phyloP scores from a whole-genome alignment of 2,113 vertebrate genomes.

The Mustela nigripes region DNA sequence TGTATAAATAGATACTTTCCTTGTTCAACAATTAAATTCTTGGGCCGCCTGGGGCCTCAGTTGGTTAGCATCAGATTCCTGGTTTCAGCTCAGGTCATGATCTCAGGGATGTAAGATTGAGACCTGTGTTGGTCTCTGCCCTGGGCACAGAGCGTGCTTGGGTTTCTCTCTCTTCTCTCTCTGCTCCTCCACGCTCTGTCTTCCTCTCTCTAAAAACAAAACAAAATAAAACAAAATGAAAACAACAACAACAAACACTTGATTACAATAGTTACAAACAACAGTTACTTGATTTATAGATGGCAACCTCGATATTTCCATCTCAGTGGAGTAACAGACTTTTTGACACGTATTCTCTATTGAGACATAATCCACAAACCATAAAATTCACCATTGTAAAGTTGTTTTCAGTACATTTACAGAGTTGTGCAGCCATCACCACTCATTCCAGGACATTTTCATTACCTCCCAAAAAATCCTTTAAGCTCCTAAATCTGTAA shows the following conservation, averaged over 20 bases:
- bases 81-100: not conserved
- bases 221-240: no score
- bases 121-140: not conserved
- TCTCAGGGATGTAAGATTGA: not conserved
- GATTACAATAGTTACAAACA: no score
- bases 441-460: not conserved
- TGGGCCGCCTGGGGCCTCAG: not conserved
- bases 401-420: not conserved
- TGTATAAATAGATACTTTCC: not conserved
- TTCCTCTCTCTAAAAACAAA: not conserved
- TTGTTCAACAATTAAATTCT: not conserved
- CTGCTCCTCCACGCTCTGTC: not conserved
- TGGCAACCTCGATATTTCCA: not conserved
- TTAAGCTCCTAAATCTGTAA: no score
- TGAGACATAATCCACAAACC: not conserved
- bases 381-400: not conserved
- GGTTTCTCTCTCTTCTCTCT: not conserved
- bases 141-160: not conserved
- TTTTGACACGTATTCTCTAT: not conserved
- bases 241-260: not conserved
- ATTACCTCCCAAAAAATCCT: not conserved
- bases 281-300: not conserved
- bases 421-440: not conserved
- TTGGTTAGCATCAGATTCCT: not conserved
- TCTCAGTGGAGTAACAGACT: not conserved